Conservation (phyloP, 2,113 vertebrate genomes). For the Microtus oregoni region DNA sequence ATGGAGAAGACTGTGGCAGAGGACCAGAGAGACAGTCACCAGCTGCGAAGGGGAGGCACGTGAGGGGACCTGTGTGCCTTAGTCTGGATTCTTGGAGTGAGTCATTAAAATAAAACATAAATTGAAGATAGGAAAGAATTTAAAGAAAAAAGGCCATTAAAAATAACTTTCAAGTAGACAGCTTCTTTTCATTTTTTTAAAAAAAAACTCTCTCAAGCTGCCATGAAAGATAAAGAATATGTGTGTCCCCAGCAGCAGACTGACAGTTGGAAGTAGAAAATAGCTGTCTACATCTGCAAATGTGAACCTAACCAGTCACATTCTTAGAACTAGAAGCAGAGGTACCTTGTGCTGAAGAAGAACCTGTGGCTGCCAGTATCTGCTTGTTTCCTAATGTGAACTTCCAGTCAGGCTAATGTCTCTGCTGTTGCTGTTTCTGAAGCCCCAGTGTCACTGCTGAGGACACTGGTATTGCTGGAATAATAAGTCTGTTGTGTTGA, state of each 20-base stretch:
- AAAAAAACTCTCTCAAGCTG: not conserved
- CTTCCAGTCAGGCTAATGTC: not conserved
- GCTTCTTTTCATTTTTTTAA: not conserved
- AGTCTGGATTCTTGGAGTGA: not conserved
- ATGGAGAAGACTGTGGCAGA: rapidly evolving
- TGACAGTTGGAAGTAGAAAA: too few species aligned
- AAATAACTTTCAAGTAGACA: not conserved
- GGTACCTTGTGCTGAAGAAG: not conserved
- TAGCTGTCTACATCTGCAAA: not conserved
- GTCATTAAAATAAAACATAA: not conserved
- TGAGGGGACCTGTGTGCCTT: not conserved
- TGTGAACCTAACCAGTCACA: not conserved
- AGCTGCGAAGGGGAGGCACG: not conserved
- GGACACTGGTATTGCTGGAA: not conserved
- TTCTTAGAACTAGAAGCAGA: not conserved
- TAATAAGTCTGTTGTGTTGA: not conserved
- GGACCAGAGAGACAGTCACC: not conserved
- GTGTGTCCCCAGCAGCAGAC: not conserved
- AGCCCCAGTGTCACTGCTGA: not conserved
- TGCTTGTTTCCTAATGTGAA: not conserved
- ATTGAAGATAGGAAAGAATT: not conserved
- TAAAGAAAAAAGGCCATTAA: not conserved
- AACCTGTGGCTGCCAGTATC: not conserved
- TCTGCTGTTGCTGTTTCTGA: not conserved
- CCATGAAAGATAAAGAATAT: not conserved